These are phyloP conservation scores for Cygnus olor DNA, from an alignment of 2,797 vertebrate genomes.

Conservation along the genomic window DNA sequence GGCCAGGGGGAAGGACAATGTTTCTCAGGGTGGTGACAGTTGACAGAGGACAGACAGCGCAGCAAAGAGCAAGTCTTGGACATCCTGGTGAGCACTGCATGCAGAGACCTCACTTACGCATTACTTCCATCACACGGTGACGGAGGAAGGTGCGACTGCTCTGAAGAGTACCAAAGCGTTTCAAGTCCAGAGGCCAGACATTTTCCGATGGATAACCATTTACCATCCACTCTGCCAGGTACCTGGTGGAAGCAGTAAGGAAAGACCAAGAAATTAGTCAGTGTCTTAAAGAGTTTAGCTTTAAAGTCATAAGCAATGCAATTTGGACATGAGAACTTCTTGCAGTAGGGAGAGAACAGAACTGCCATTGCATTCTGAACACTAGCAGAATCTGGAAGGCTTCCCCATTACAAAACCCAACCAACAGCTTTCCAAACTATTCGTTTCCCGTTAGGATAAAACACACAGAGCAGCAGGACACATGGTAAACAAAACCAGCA, in stretches of 20 bases:
- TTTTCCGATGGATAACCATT: slow-evolving; percentile 92
- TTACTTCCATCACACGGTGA: slow-evolving; percentile 98
- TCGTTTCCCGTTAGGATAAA: background rate
- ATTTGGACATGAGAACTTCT: background rate
- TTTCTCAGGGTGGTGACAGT: background rate
- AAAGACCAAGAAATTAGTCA: background rate
- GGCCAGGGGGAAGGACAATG: background rate
- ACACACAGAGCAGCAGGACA: background rate
- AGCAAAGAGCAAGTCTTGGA: background rate
- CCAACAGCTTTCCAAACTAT: background rate
- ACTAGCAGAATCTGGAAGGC: background rate
- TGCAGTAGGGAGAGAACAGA: background rate
- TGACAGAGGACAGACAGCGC: background rate
- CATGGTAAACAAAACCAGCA: background rate
- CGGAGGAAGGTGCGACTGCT: slow-evolving; percentile 97
- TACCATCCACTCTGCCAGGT: slow-evolving; percentile 96
- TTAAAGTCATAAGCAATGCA: background rate
- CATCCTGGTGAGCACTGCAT: background rate
- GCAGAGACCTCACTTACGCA: slow-evolving; percentile 87
- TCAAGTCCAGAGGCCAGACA: slow-evolving; percentile 94
- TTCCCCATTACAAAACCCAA: background rate
- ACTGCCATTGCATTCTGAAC: background rate
- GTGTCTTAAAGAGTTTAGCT: background rate
- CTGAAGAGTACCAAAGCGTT: slow-evolving; percentile 94
- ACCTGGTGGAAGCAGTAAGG: slow-evolving; percentile 77